A percentile compares a stretch with the other conserved stretches of the same genome.
phyloP scores from a whole-genome alignment of 2,113 vertebrate species.

The Echinops telfairi region DNA sequence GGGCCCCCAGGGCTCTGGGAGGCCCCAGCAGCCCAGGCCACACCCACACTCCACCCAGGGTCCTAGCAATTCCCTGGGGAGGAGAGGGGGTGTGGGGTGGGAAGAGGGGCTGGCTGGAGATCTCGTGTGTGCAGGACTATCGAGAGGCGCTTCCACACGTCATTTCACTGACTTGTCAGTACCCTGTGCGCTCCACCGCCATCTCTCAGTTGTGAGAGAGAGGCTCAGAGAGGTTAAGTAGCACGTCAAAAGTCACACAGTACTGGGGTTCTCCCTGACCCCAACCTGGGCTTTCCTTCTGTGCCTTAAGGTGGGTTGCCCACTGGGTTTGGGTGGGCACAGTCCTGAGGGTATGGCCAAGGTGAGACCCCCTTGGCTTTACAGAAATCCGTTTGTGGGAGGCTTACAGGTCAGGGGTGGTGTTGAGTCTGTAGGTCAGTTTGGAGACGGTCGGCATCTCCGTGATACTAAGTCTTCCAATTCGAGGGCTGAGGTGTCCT shows the following conservation, averaged over 20 bases:
- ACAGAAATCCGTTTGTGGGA: neutral
- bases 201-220: neutral
- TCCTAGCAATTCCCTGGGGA: neutral
- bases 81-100: neutral
- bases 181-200: neutral
- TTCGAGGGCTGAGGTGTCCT: conserved; percentile 14
- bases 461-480: neutral
- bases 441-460: neutral
- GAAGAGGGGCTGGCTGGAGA: neutral
- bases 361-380: neutral
- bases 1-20: neutral
- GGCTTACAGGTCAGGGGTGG: neutral
- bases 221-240: neutral
- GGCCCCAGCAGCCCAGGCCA: neutral
- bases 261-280: neutral
- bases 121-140: neutral
- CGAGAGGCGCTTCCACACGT: too few relatives aligned
- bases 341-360: neutral
- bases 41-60: neutral
- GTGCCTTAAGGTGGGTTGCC: neutral
- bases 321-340: neutral
- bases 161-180: too few relatives aligned
- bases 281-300: neutral
- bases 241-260: neutral
- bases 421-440: neutral